Evolutionary conservation across 2,888 invertebrate genomes (phyloP), one percentile per base, ranked within the genome.

Genomic region (Spodoptera littoralis): DNA sequence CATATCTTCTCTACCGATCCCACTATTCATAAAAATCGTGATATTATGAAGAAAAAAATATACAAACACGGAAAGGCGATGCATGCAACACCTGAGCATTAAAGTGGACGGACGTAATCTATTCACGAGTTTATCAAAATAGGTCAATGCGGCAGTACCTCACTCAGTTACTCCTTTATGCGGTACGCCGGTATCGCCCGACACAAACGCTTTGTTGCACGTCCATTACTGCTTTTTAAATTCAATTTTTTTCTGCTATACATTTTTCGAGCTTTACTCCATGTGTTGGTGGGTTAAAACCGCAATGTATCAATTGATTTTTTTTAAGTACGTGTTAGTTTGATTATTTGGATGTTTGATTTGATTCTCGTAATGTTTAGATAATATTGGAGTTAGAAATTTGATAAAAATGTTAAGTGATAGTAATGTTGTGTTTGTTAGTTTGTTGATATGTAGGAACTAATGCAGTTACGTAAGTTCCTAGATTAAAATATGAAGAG

Each of bases 71-170:
- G 76, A 80, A 77, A 70, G 66, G 27, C 77, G 69, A 79, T 73
- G 75, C 70, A 77, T 77, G 72, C 83, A 85, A 61, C 81, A 88
- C 86, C 87, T 86, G 84, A 82, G 76, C 79, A 80, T 82, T 81
- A 64, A 82, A 88, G 84, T 89, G 88, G 87, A 84, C 89, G 87
- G 83, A 78, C 81, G 85, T 91, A 93, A 93, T 92, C 93, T 91
- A 85, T 86, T 87, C 87, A 80, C 83, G 84, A 83, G 86, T 91
- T 93, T 94, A 94, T 94, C 94, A 89, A 94, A 93, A 93, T 93
- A 82, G 94, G 94, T 92, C 94, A 94, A 90, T 91, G 92, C 89
- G 87, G 87, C 84, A 86, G 82, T 86, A 84, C 87, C 84, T 86
- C 84, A 81, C 65, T 65, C 71, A 55, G 66, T 65, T 52, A 70